phyloP scores from a whole-genome alignment of 2,113 vertebrate genomes.

The Thermophis baileyi region DNA sequence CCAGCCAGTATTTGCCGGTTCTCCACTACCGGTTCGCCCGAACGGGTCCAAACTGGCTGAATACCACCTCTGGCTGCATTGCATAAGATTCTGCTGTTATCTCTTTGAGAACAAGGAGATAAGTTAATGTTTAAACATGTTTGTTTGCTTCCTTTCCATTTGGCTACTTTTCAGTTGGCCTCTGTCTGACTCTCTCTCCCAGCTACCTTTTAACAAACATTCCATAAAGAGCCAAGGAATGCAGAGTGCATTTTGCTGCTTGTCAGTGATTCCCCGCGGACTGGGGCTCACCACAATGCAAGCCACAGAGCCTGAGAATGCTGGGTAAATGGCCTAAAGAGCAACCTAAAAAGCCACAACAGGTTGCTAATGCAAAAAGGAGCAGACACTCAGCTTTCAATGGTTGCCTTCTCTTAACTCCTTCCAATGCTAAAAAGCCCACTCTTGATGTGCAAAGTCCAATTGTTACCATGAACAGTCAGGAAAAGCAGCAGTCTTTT shows the following conservation, averaged over 20 bases:
- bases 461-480: neutral
- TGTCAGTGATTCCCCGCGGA: neutral
- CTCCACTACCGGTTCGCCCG: too few relatives aligned
- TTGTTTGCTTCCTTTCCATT: neutral
- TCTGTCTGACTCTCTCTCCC: neutral
- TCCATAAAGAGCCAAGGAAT: neutral
- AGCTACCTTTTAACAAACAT: neutral
- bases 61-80: too few relatives aligned
- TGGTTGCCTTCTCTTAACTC: neutral
- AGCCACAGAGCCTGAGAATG: neutral
- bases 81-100: neutral
- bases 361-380: neutral
- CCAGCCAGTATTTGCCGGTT: too few relatives aligned
- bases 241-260: neutral
- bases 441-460: neutral
- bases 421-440: neutral
- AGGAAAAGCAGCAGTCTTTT: neutral
- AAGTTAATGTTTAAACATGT: neutral
- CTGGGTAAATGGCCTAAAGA: conserved; percentile 4
- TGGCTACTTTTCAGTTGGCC: neutral
- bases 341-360: neutral
- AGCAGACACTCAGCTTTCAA: neutral
- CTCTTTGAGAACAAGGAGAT: neutral
- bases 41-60: too few relatives aligned
- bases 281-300: neutral